Evolutionary conservation across 2,113 vertebrate species (phyloP), one percentile per base, ranked within the genome.

Genomic region (Corynorhinus townsendii): DNA sequence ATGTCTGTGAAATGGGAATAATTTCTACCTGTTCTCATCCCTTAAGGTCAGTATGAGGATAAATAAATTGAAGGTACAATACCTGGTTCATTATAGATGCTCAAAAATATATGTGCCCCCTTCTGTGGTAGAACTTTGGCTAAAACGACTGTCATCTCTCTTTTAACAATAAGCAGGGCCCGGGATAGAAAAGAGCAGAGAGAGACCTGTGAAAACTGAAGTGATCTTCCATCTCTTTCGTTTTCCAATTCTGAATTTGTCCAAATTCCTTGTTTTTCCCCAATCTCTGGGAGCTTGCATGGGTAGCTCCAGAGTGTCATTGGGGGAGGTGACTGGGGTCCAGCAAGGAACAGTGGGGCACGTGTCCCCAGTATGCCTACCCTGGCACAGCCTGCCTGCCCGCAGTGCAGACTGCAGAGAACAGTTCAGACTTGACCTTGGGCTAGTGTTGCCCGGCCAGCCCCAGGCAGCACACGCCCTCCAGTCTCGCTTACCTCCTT

Each of bases 351-450:
- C 85, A 80, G 22, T 19, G 26, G 75, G 64, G 77, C 22, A 19
- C 56, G 33, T 69, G 54, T 43, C 69, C 14, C 47, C 56, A 76
- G n/a, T 71, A 7, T 35, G 59, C 59, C 66, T 66, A 5, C 2
- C 30, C 66, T 56, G 68, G 54, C 38, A 40, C 47, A 33, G 56
- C 81, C 66, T 56, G 40, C 76, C 33, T 56, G 66, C 52, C 71
- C 26, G 11, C 49, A 33, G 40, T 56, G 73, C 4, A 11, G 83
- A 64, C 64, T 35, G 30, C 10, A 71, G 64, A 72, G 43, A 47
- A 86, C 90, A 95, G 66, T 76, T 76, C 76, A 49, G 71, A 35
- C 56, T 64, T 91, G 84, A 76, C 90, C 95, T 84, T 54, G 54
- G 79, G 45, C 71, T 11, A 0, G 2, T 30, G 45, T 66, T 69